Conservation (phyloP, 2,888 invertebrate species). For the Hirtodrosophila alboralis region DNA sequence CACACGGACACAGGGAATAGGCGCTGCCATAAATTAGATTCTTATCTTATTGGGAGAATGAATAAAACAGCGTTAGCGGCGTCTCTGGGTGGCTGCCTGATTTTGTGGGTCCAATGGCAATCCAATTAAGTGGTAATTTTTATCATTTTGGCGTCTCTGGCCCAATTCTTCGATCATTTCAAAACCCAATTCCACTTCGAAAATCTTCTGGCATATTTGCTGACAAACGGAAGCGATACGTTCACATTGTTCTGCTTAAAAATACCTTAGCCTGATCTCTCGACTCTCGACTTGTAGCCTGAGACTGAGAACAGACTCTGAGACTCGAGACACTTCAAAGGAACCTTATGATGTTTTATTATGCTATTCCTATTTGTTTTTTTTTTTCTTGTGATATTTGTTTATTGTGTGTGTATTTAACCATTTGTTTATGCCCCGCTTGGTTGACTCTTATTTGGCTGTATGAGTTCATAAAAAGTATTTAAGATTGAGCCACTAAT, state of each 20-base stretch:
- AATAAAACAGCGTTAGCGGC: conserved; percentile 31
- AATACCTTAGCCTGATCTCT: conserved; percentile 45
- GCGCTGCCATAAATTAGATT: conserved; percentile 77
- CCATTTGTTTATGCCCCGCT: conserved; percentile 26
- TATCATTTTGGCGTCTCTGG: conserved; percentile 55
- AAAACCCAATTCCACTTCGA: neutral
- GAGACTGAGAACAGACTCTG: conserved; percentile 36
- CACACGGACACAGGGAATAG: conserved; percentile 57
- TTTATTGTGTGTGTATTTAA: conserved; percentile 25
- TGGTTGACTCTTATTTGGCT: conserved; percentile 56
- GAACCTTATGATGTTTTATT: conserved; percentile 5
- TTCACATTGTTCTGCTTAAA: conserved; percentile 73
- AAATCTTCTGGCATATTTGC: conserved; percentile 43
- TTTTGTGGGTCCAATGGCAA: conserved; percentile 14
- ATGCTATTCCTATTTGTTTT: neutral
- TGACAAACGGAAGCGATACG: conserved; percentile 79
- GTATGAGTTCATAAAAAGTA: conserved; percentile 69
- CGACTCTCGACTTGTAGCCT: conserved; percentile 15
- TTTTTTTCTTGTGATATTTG: conserved; percentile 1
- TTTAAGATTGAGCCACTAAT: conserved; percentile 67
- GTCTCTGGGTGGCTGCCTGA: conserved; percentile 63
- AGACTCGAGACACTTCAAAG: conserved; percentile 16
- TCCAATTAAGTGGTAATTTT: conserved; percentile 79
- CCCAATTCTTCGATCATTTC: conserved; percentile 28
- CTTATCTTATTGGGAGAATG: conserved; percentile 53